Conservation (phyloP, 2,797 vertebrate species). For the Myotis vivesi region DNA sequence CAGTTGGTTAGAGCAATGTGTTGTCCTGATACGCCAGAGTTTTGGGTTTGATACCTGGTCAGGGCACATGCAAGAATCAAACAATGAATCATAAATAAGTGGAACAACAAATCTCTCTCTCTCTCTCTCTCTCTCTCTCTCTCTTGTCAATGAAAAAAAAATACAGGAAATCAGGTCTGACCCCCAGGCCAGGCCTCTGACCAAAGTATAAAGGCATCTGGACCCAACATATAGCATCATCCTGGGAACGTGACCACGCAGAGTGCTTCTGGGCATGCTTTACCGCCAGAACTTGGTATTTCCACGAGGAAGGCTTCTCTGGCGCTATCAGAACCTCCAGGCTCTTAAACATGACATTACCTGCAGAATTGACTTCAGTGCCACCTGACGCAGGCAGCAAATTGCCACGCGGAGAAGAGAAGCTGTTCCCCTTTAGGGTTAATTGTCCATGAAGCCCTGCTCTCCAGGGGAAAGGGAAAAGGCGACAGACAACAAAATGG, state of each 20-base stretch:
- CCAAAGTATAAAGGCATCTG: not conserved
- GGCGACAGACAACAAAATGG: not conserved
- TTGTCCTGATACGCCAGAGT: not conserved
- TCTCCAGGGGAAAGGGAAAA: not conserved
- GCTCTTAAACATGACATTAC: not conserved
- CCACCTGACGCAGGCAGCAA: not conserved
- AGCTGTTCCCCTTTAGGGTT: not conserved
- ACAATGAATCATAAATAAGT: not conserved
- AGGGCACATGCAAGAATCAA: not conserved
- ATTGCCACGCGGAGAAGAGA: not conserved
- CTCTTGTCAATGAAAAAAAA: not conserved
- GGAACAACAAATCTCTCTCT: not conserved
- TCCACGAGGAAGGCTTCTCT: not conserved
- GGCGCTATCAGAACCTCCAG: not conserved
- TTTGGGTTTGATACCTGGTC: not conserved
- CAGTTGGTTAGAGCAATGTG: not conserved
- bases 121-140: not conserved
- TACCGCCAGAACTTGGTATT: not conserved
- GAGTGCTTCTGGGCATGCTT: not conserved
- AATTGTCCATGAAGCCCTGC: not conserved
- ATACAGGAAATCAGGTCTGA: not conserved
- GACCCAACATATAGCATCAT: not conserved
- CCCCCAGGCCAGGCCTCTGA: not conserved
- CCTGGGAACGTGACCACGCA: accelerated
- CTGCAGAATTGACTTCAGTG: too few relatives aligned